A percentile compares a stretch with the other conserved stretches of the same genome.
These are phyloP conservation scores for Eilema griseolum DNA, from an alignment of 2,888 invertebrate species.

Conservation along the genomic window DNA sequence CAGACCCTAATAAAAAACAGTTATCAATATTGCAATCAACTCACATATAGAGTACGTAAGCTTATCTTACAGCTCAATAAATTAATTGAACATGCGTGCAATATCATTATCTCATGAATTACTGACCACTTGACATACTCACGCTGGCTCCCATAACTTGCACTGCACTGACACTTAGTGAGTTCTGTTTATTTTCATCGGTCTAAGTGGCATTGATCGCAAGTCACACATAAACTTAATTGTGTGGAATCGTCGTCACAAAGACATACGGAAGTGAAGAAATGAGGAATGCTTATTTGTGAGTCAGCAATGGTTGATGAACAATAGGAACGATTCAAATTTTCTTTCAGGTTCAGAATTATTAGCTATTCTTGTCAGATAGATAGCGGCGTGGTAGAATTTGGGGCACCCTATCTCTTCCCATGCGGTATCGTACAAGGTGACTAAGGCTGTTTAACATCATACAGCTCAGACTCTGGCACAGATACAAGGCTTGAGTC, in stretches of 20 bases:
- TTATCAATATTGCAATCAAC: not conserved
- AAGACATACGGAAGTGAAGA: not conserved
- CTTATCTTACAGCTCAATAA: not conserved
- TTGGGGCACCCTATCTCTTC: too few relatives aligned
- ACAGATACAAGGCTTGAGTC: too few relatives aligned
- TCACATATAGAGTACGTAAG: not conserved
- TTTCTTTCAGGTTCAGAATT: not conserved
- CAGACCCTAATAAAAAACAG: not conserved
- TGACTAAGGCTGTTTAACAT: too few relatives aligned
- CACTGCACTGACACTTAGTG: constrained; percentile 18
- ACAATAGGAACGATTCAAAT: not conserved
- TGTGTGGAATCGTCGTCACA: constrained; percentile 19
- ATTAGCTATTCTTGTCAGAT: too few relatives aligned
- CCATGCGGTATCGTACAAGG: too few relatives aligned
- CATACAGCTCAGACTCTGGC: too few relatives aligned
- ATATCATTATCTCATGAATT: constrained; percentile 27
- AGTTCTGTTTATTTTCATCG: constrained; percentile 48
- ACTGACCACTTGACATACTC: constrained; percentile 44
- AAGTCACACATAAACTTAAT: constrained; percentile 18
- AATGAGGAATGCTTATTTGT: not conserved
- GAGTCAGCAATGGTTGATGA: not conserved
- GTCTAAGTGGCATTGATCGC: constrained; percentile 25
- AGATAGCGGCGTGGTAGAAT: too few relatives aligned
- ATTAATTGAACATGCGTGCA: constrained; percentile 15
- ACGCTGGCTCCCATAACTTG: constrained; percentile 30